These are phyloP conservation scores for Patella pellucida DNA, from an alignment of 2,888 invertebrate species.

Conservation along the genomic window DNA sequence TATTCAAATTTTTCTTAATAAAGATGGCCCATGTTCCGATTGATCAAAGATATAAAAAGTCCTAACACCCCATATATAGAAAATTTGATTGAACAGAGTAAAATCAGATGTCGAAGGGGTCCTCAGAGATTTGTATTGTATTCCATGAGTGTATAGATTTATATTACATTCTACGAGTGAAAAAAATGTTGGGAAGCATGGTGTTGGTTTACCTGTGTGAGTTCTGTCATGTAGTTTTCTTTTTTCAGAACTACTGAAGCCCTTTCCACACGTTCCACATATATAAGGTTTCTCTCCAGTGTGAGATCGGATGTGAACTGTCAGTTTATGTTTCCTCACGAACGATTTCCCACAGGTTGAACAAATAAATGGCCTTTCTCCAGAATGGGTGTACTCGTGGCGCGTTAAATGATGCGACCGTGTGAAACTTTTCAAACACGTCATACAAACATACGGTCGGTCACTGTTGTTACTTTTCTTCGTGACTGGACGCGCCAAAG, in stretches of 20 bases:
- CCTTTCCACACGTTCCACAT: not conserved
- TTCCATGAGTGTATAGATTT: too few species aligned
- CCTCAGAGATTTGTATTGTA: too few species aligned
- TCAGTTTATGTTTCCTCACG: not conserved
- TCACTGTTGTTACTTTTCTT: conserved; percentile 9
- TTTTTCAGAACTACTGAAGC: conserved; percentile 6
- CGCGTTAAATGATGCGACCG: not conserved
- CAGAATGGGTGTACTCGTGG: conserved; percentile 4
- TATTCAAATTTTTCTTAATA: too few species aligned
- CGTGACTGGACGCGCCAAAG: not conserved
- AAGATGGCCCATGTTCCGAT: too few species aligned
- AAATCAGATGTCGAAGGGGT: too few species aligned
- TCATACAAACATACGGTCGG: conserved; percentile 6
- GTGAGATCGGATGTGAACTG: conserved; percentile 9
- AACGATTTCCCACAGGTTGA: not conserved
- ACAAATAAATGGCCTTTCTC: conserved; percentile 12
- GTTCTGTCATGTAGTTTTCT: not conserved
- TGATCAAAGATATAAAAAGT: too few species aligned
- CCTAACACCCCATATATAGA: too few species aligned
- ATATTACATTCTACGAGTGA: too few species aligned
- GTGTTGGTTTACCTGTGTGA: not conserved
- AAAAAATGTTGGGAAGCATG: not conserved
- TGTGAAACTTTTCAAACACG: conserved; percentile 7
- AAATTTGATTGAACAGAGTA: too few species aligned
- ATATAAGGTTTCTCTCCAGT: conserved; percentile 4